Base-by-base conservation (phyloP, 1,140 invertebrate species). In the Paracyclopina nana region DNA sequence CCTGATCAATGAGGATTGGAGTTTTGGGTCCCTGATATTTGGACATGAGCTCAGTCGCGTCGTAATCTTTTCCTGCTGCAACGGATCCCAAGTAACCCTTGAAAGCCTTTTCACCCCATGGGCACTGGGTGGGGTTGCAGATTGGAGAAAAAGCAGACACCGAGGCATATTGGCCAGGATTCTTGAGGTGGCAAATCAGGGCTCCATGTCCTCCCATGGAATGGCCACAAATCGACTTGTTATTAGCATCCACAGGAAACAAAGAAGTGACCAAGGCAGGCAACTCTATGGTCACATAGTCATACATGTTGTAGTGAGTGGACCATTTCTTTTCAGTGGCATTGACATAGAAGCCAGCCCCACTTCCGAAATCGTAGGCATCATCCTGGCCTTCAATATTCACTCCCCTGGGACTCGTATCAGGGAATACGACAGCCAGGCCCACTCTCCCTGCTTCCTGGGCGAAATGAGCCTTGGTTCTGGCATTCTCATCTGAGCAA, bases 151-250 rank as follows among this genome's bases (percentile, higher is more conserved):
- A 97, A n/a, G 86, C 86, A 53, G 88, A 92, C 0, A 94, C 87
- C 30, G 81, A 80, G 56, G 75, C 75, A 64, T 86, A 99, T 52
- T 80, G 67, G 4, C 79, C 80, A 20, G 90, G 91, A 66, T 91
- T 94, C 63, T 87, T 87, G 18, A 98, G 65, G 14, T 81, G 79
- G 64, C 82, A 84, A 27, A 91, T 79, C 20, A 98, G 64, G 24
- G 94, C 92, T 25, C 94, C 94, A 69, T 95, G 90, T 49, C 92
- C 91, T 46, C 91, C 91, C 90, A 96, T 95, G 61, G 87, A 88
- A 59, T 45, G 73, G 55, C 44, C 60, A 53, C 55, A 58, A 20
- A 61, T 55, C 14, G 55, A 54, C 62, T 60, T 57, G 59, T 66
- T 48, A 58, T 61, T 40, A 55, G 52, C 49, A 55, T 71, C 66